phyloP scores from a whole-genome alignment of 2,113 vertebrate genomes.

The Forbesichthys papilliferus region DNA sequence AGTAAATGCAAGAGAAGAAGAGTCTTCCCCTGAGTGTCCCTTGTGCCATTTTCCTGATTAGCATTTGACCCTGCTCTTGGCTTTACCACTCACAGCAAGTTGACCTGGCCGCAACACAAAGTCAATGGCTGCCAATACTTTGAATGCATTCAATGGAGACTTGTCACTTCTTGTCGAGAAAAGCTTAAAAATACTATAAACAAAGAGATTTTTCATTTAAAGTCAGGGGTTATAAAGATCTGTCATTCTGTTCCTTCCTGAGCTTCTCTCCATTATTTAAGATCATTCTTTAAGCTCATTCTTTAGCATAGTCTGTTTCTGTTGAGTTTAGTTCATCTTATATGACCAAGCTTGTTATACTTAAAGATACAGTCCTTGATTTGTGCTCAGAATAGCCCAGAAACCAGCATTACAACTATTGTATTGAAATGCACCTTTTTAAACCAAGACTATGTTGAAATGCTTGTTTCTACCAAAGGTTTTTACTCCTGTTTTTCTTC shows the following conservation, averaged over 20 bases:
- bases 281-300: not conserved
- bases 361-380: no score
- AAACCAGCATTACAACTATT: not conserved
- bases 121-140: conserved; percentile 64
- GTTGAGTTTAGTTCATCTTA: not conserved
- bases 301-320: not conserved
- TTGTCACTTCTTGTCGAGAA: conserved; percentile 34
- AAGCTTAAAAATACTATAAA: conserved; percentile 46
- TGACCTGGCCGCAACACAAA: conserved; percentile 49
- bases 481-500: no score
- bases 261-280: not conserved
- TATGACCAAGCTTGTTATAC: not conserved
- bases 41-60: conserved; percentile 56
- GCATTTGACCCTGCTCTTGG: conserved; percentile 69
- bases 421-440: not conserved
- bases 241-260: not conserved
- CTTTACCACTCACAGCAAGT: conserved; percentile 54
- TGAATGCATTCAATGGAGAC: conserved; percentile 26
- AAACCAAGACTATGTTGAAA: no score
- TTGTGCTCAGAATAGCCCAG: no score
- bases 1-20: conserved; percentile 20
- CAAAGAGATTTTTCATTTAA: conserved; percentile 15
- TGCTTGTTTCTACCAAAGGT: no score
- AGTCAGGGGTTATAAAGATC: conserved; percentile 31
- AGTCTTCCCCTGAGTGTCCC: conserved; percentile 43